Conservation (phyloP, 2,113 vertebrate species). For the Apeltes quadracus region DNA sequence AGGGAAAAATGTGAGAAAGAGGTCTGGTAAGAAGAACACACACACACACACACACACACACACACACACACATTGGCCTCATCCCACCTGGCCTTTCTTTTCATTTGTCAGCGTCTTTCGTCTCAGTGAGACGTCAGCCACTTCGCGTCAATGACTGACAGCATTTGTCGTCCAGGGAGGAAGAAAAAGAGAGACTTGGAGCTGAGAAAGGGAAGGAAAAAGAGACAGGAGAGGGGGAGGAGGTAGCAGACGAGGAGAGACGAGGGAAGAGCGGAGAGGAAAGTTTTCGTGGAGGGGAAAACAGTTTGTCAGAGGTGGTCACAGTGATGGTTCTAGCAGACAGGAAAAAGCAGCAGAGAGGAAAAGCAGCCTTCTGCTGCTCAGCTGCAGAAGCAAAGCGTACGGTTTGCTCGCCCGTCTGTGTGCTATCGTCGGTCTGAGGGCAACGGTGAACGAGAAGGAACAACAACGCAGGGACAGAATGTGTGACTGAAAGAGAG, state of each 20-base stretch:
- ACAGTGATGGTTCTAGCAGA: slow-evolving; percentile 77
- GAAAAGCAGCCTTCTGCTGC: slow-evolving; percentile 56
- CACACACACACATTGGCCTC: slow-evolving; percentile 16
- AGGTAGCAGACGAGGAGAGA: slow-evolving; percentile 6
- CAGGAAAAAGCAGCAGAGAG: slow-evolving; percentile 47
- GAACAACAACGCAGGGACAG: neutral
- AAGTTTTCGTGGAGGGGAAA: slow-evolving; percentile 23
- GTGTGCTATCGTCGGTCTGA: slow-evolving; percentile 37
- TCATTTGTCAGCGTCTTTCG: slow-evolving; percentile 32
- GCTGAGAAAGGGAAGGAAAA: slow-evolving; percentile 3
- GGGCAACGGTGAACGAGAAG: neutral
- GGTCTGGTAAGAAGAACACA: slow-evolving; percentile 11
- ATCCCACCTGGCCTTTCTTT: slow-evolving; percentile 2
- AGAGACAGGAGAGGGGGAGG: neutral
- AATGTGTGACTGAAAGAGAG: slow-evolving; percentile 1
- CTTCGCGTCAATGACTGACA: slow-evolving; percentile 41
- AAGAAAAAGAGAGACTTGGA: slow-evolving; percentile 1
- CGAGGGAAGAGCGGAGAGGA: slow-evolving; percentile 1
- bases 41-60: slow-evolving; percentile 4
- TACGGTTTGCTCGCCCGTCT: slow-evolving; percentile 16
- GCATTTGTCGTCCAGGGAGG: slow-evolving; percentile 20
- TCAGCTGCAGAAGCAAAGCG: slow-evolving; percentile 17
- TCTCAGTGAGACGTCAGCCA: slow-evolving; percentile 47
- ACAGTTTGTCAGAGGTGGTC: slow-evolving; percentile 10
- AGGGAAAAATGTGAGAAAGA: neutral